Percentiles rank a stretch among this genome's conserved stretches.
These are phyloP conservation scores for Globia sparganii DNA, from an alignment of 2,888 invertebrate genomes.

Conservation along the genomic window DNA sequence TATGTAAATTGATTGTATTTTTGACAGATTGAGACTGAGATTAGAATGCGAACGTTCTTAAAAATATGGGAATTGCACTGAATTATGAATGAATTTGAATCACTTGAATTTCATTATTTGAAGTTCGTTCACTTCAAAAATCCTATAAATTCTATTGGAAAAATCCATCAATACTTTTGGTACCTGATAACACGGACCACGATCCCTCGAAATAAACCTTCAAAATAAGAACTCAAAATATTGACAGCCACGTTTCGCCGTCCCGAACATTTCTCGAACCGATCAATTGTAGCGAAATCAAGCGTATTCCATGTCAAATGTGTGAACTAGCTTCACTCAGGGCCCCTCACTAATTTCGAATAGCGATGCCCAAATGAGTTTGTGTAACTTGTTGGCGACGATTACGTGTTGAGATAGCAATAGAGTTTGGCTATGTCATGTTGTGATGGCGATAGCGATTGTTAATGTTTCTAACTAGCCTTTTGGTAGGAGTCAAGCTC, in stretches of 20 bases:
- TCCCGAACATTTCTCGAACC: constrained; percentile 6
- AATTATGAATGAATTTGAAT: too few relatives aligned
- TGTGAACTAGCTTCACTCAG: constrained; percentile 55
- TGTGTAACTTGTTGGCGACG: constrained; percentile 57
- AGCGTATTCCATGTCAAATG: constrained; percentile 50
- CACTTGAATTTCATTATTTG: too few relatives aligned
- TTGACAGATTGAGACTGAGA: too few relatives aligned
- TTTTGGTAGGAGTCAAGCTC: neutral
- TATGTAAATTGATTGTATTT: too few relatives aligned
- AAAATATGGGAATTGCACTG: too few relatives aligned
- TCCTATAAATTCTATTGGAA: neutral
- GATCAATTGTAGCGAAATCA: constrained; percentile 52
- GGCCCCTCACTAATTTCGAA: constrained; percentile 59
- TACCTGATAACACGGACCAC: neutral
- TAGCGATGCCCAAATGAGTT: constrained; percentile 68
- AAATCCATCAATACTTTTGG: neutral
- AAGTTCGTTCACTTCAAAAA: neutral
- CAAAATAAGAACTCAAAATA: neutral
- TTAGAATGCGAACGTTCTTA: too few relatives aligned
- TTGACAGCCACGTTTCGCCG: neutral
- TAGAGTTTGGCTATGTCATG: constrained; percentile 21
- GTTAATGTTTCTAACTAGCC: neutral
- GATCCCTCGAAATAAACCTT: neutral
- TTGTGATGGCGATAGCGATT: neutral
- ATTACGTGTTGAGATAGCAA: constrained; percentile 49